Evolutionary conservation across 2,797 vertebrate genomes (phyloP).

Genomic region (Aselliscus stoliczkanus): DNA sequence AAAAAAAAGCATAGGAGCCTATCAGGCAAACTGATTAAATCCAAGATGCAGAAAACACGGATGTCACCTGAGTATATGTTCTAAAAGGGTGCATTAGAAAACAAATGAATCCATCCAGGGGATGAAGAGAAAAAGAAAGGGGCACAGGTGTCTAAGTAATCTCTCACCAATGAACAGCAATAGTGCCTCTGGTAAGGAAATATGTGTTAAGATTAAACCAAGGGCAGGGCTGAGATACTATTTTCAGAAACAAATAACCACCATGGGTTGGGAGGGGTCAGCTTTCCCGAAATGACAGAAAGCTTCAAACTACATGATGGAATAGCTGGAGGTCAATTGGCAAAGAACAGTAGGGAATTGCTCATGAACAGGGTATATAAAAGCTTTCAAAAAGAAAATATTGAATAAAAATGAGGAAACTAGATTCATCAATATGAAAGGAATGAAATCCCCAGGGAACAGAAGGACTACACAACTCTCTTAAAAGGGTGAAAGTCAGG

Average conservation of each 20-base stretch:
- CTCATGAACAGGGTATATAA: slow-evolving; percentile 9
- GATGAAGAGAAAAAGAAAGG: background rate
- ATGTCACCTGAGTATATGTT: background rate
- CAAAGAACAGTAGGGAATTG: slow-evolving; percentile 43
- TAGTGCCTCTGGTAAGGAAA: background rate
- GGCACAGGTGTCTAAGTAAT: slow-evolving; percentile 26
- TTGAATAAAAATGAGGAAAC: slow-evolving; percentile 40
- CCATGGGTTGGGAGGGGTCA: background rate
- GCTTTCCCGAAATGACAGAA: background rate
- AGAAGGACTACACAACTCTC: background rate
- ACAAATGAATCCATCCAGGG: slow-evolving; percentile 14
- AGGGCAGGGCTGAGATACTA: slow-evolving; percentile 6
- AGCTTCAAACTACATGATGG: background rate
- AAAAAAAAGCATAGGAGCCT: too few species aligned
- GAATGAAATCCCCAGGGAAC: background rate
- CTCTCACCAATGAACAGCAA: slow-evolving; percentile 7
- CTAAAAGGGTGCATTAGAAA: slow-evolving; percentile 20
- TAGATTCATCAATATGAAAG: background rate
- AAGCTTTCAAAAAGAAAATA: background rate
- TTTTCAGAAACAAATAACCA: slow-evolving; percentile 28
- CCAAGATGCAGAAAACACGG: background rate
- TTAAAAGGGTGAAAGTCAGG: background rate
- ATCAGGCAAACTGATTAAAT: background rate
- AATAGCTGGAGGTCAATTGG: slow-evolving; percentile 43
- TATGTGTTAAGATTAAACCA: background rate